Conservation (phyloP, 1,140 invertebrate genomes). For the Matsumurasca onukii region DNA sequence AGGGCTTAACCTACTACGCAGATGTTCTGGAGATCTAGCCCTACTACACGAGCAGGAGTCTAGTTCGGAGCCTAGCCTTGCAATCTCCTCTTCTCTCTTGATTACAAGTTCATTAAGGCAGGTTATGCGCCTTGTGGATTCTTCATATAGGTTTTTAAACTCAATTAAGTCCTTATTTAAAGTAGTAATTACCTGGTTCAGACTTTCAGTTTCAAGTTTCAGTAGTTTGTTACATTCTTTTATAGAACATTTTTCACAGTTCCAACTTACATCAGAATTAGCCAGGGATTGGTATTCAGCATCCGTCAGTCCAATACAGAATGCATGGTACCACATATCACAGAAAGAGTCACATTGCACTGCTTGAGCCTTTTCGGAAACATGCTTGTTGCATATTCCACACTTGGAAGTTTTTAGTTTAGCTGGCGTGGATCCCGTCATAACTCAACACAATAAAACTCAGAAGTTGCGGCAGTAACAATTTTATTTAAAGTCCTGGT, state of each 20-base stretch:
- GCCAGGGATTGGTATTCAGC: not conserved
- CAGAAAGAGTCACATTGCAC: not conserved
- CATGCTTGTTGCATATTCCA: constrained; percentile 10
- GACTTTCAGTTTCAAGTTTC: not conserved
- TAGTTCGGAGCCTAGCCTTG: not conserved
- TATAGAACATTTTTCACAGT: not conserved
- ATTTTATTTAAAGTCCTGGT: too few species aligned
- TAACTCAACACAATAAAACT: too few species aligned
- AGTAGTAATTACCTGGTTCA: not conserved
- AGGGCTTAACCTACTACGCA: not conserved
- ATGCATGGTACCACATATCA: not conserved
- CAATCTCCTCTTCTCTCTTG: not conserved
- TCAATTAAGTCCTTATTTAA: not conserved
- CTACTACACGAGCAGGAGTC: not conserved
- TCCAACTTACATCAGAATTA: not conserved
- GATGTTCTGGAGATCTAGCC: not conserved
- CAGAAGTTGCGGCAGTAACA: too few species aligned
- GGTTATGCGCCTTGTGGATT: not conserved
- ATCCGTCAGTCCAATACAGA: not conserved
- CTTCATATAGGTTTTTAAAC: not conserved
- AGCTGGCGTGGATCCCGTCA: too few species aligned
- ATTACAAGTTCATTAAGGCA: not conserved
- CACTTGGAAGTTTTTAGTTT: too few species aligned
- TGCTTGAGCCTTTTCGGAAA: not conserved
- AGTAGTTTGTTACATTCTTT: not conserved